phyloP scores from a whole-genome alignment of 2,797 vertebrate genomes.

The Falco columbarius region DNA sequence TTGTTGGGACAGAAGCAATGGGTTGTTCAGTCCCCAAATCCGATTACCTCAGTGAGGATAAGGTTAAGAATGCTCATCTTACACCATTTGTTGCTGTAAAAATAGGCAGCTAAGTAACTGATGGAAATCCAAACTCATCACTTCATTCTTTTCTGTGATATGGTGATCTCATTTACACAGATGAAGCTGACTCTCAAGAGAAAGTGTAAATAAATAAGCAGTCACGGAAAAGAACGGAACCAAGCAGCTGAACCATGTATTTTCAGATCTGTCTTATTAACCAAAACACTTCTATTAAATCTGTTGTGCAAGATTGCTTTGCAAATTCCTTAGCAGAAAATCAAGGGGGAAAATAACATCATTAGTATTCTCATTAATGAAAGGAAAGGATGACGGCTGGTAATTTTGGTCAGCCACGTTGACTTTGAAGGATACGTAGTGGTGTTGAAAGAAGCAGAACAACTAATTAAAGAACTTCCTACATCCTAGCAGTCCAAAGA shows the following conservation, averaged over 20 bases:
- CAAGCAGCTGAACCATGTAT: neutral
- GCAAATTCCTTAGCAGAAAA: conserved; percentile 8
- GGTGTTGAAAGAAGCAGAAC: neutral
- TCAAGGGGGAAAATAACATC: neutral
- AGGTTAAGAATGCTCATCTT: neutral
- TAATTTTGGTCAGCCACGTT: neutral
- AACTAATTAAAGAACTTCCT: neutral
- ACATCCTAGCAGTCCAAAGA: neutral
- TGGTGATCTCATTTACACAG: neutral
- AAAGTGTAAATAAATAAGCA: conserved; percentile 25
- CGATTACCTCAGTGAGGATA: neutral
- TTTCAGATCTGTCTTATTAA: conserved; percentile 13
- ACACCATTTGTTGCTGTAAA: neutral
- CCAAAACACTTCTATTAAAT: conserved; percentile 2
- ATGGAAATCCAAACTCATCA: neutral
- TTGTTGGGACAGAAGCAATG: neutral
- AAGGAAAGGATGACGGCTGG: neutral
- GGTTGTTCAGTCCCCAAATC: neutral
- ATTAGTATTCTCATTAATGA: conserved; percentile 34
- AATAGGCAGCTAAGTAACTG: neutral
- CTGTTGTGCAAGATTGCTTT: conserved; percentile 22
- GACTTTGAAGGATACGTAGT: neutral
- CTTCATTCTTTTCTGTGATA: neutral
- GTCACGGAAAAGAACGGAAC: neutral
- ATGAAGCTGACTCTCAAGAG: conserved; percentile 8